Base-by-base conservation (phyloP, 2,888 invertebrate genomes). In the Aethes cnicana region DNA sequence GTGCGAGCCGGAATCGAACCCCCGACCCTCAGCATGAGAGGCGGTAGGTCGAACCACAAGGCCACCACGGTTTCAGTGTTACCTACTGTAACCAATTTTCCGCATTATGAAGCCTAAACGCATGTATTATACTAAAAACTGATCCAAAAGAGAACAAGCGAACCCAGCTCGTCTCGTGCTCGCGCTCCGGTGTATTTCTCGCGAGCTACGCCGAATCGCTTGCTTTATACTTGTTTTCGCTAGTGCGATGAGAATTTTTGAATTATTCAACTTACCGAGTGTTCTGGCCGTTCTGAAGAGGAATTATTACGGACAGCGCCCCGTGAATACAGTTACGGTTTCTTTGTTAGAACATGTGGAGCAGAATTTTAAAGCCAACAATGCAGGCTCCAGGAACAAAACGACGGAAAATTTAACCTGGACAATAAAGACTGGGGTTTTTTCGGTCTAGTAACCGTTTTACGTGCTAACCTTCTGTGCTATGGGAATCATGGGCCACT, bases 221-320 rank as follows among this genome's bases (percentile, higher is more conserved):
- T 70, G 71, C 66, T 72, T 64, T 62, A 21, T 26, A 59, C 68
- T 70, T 72, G 72, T 72, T 75, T 74, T 67, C 63, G 53, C 58
- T 66, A 67, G 74, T 68, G 63, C 68, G 61, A 67, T 63, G 68
- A 65, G 75, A 73, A 75, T 77, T 77, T 77, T 74, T 79, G 76
- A 80, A 79, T 79, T 71, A 80, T 80, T 78, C 75, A 78, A 66
- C 71, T 75, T 72, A 74, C 67, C 68, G 72, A 74, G 68, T 68
- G 65, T 66, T 65, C 68, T 66, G 57, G 58, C 56, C 55, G 57
- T 62, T 55, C 62, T 55, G 55, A 55, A 59, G 57, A 46, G 56
- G 58, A 63, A 63, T 65, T 64, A 65, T 64, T 60, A 63, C 63
- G 53, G 55, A 52, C 53, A 56, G 55, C 33, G 39, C 39, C 43